Conservation (phyloP, 2,888 invertebrate species). For the Luffia ferchaultella region DNA sequence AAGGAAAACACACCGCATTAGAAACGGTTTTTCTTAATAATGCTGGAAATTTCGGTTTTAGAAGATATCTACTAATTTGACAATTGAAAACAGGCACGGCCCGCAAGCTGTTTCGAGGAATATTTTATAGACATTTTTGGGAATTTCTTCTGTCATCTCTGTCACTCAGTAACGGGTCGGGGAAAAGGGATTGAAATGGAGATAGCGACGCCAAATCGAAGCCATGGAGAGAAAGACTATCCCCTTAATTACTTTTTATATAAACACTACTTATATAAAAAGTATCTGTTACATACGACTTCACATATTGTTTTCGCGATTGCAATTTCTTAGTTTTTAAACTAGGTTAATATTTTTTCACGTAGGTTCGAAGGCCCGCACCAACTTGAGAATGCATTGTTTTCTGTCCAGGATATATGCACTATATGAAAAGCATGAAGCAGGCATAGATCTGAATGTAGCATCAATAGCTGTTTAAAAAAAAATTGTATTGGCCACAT, state of each 20-base stretch:
- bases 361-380: not conserved
- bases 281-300: not conserved
- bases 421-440: too few relatives aligned
- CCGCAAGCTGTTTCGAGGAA: not conserved
- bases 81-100: not conserved
- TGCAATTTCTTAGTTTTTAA: not conserved
- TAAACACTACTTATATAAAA: not conserved
- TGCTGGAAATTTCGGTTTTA: not conserved
- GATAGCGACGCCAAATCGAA: not conserved
- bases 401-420: too few relatives aligned
- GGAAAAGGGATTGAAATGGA: too few relatives aligned
- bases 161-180: too few relatives aligned
- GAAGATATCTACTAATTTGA: not conserved
- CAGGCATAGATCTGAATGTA: too few relatives aligned
- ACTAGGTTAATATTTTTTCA: not conserved
- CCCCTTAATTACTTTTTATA: not conserved
- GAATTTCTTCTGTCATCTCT: too few relatives aligned
- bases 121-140: not conserved
- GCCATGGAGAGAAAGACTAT: not conserved
- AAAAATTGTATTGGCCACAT: too few relatives aligned
- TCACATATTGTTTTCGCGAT: not conserved
- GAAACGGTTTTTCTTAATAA: too few relatives aligned
- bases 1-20: too few relatives aligned
- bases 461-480: too few relatives aligned
- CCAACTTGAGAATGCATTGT: too few relatives aligned